phyloP scores from a whole-genome alignment of 37 sponge, comb jelly and placozoan species.

The Chondrilla cf. caribensis region DNA sequence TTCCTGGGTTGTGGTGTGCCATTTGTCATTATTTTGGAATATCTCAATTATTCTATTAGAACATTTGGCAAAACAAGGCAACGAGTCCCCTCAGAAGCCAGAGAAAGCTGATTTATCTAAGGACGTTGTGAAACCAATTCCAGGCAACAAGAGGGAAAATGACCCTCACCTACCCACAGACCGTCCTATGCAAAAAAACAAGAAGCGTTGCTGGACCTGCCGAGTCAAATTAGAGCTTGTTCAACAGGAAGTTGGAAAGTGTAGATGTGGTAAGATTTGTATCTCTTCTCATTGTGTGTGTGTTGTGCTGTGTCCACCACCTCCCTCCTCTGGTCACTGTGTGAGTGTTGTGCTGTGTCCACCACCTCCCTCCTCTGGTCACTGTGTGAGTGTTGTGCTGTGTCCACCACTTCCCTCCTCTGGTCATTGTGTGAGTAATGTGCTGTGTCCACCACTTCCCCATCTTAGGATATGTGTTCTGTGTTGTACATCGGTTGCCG shows the following conservation, averaged over 20 bases:
- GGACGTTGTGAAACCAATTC: neutral
- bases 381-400: neutral
- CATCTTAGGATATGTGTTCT: slow-evolving; percentile 60
- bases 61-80: slow-evolving; percentile 3
- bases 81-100: neutral
- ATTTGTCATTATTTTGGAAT: too few relatives aligned
- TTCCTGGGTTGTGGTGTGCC: too few relatives aligned
- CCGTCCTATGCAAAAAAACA: slow-evolving; percentile 65
- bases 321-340: neutral
- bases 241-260: slow-evolving; percentile 64
- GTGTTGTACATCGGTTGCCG: slow-evolving; percentile 78
- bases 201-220: slow-evolving; percentile 74
- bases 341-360: neutral
- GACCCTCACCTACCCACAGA: slow-evolving; percentile 34
- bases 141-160: too few relatives aligned
- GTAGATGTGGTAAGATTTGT: slow-evolving; percentile 72
- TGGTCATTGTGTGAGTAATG: neutral
- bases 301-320: neutral
- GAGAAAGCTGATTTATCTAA: slow-evolving; percentile 5
- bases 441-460: neutral
- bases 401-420: neutral
- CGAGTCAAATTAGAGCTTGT: slow-evolving; percentile 67
- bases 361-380: neutral
- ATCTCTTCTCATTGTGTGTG: neutral
- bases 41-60: neutral